These are phyloP conservation scores for Aleiodes leptofemur DNA, from an alignment of 2,888 invertebrate species.

Conservation along the genomic window DNA sequence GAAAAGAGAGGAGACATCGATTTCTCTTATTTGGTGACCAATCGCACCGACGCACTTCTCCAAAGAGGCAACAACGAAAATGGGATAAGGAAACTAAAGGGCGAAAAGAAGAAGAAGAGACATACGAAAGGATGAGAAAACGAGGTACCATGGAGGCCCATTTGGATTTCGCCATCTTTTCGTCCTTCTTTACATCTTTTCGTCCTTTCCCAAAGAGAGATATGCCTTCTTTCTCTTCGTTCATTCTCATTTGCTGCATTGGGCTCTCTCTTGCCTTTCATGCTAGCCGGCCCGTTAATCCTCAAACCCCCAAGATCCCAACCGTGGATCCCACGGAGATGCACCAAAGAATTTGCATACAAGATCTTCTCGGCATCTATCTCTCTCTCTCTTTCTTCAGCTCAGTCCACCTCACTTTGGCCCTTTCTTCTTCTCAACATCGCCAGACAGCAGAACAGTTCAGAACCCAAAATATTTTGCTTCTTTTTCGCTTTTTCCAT, in stretches of 20 bases:
- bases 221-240: slow-evolving; percentile 36
- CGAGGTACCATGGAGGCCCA: not conserved
- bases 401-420: not conserved
- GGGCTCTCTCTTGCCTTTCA: slow-evolving; percentile 69
- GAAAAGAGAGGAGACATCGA: slow-evolving; percentile 53
- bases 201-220: slow-evolving; percentile 24
- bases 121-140: too few species aligned
- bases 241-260: slow-evolving; percentile 50
- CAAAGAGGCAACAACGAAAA: slow-evolving; percentile 34
- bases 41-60: slow-evolving; percentile 52
- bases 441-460: slow-evolving; percentile 12
- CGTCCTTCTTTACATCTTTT: slow-evolving; percentile 47
- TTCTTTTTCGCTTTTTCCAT: slow-evolving; percentile 70
- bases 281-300: slow-evolving; percentile 75
- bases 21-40: slow-evolving; percentile 70
- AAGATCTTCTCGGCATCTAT: slow-evolving; percentile 69
- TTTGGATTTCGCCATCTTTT: slow-evolving; percentile 32
- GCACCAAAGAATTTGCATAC: slow-evolving; percentile 75
- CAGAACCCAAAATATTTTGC: slow-evolving; percentile 63
- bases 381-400: slow-evolving; percentile 50
- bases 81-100: slow-evolving; percentile 32
- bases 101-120: slow-evolving; percentile 28
- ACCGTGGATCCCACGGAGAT: slow-evolving; percentile 74
- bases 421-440: too few species aligned
- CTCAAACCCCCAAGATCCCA: slow-evolving; percentile 70